Conservation (phyloP, 53 echinoderm and acorn worm species). For the Holothuria scabra region DNA sequence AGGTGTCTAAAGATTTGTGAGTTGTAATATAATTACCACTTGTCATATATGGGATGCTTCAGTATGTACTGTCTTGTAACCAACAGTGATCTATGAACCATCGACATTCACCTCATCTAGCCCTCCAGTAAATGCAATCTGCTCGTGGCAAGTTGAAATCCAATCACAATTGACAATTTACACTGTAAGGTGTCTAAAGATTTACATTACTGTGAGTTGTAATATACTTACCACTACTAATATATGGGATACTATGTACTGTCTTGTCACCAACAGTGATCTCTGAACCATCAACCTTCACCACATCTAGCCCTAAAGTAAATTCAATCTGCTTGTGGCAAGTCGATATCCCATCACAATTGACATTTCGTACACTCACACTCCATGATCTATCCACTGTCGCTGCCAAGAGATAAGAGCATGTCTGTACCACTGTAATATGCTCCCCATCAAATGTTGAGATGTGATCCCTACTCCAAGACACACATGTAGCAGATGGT, state of each 20-base stretch:
- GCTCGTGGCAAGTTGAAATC: constrained; percentile 75
- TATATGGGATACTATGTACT: constrained; percentile 67
- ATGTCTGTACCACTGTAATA: constrained; percentile 72
- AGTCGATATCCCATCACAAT: constrained; percentile 68
- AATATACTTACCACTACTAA: constrained; percentile 69
- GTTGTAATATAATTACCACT: constrained; percentile 62
- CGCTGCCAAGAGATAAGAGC: constrained; percentile 75
- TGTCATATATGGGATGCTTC: constrained; percentile 67
- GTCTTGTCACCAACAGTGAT: constrained; percentile 62
- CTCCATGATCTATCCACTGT: constrained; percentile 69
- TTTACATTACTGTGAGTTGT: too few species aligned
- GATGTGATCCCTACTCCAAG: constrained; percentile 89
- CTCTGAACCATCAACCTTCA: constrained; percentile 60
- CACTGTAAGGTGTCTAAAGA: too few species aligned
- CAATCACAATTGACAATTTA: constrained; percentile 66
- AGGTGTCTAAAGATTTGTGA: too few species aligned
- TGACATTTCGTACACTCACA: constrained; percentile 61
- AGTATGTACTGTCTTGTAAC: constrained; percentile 56
- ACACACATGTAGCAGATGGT: constrained; percentile 71
- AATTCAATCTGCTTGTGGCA: constrained; percentile 84
- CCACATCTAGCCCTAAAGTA: constrained; percentile 73
- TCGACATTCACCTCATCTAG: constrained; percentile 73
- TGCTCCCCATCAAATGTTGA: constrained; percentile 74
- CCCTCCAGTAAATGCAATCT: constrained; percentile 73
- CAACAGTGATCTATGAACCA: constrained; percentile 56